Evolutionary conservation across 2,797 vertebrate species (phyloP).

Genomic region (Hydrolagus colliei): DNA sequence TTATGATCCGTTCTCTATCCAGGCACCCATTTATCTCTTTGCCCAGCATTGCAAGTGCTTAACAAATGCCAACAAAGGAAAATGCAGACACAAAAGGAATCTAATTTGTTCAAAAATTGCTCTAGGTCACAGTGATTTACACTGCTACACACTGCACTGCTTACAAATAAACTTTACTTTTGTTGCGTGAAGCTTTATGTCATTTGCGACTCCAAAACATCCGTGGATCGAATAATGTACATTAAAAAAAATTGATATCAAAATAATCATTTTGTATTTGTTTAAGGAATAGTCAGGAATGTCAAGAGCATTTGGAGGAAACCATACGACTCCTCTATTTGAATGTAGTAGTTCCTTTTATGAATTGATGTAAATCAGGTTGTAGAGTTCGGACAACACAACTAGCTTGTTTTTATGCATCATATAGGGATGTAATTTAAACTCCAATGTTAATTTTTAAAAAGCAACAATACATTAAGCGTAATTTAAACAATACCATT

Average conservation of each 20-base stretch:
- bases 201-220: neutral
- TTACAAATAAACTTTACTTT: conserved; percentile 34
- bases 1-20: conserved; percentile 61
- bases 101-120: conserved; percentile 73
- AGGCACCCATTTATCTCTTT: conserved; percentile 64
- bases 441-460: neutral
- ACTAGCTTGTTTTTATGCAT: too few species aligned
- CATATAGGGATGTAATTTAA: neutral
- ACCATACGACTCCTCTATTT: neutral
- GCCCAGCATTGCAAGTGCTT: conserved; percentile 63
- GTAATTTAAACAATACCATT: too few species aligned
- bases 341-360: neutral
- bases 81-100: conserved; percentile 69
- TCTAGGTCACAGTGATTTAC: conserved; percentile 64
- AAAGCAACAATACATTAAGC: neutral
- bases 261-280: neutral
- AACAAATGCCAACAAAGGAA: conserved; percentile 74
- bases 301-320: neutral
- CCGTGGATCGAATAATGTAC: neutral
- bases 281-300: neutral
- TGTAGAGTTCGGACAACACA: neutral
- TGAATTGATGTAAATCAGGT: neutral
- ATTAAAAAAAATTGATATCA: neutral
- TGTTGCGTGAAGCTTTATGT: conserved; percentile 41
- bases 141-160: conserved; percentile 40